Conservation (phyloP, 2,113 vertebrate genomes). For the Cyanistes caeruleus region DNA sequence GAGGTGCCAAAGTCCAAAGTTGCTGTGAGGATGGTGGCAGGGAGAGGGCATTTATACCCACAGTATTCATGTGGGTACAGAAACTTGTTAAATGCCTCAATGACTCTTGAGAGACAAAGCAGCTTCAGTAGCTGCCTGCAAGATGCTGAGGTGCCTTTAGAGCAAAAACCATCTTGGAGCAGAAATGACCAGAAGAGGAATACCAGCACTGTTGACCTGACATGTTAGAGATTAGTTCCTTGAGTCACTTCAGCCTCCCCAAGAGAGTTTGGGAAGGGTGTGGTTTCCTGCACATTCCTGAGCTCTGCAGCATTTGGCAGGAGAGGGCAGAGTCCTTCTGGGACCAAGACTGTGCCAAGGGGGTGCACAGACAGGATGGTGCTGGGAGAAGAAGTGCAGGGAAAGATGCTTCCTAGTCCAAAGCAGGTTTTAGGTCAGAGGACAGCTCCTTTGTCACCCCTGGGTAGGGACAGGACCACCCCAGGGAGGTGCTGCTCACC, state of each 20-base stretch:
- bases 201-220: background rate
- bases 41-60: background rate
- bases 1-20: background rate
- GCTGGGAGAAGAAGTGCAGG: background rate
- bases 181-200: background rate
- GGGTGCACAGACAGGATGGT: background rate
- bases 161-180: background rate
- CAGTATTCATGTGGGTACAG: background rate
- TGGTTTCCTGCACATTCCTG: background rate
- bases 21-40: rapidly evolving
- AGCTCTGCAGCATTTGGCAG: background rate
- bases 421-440: background rate
- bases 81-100: background rate
- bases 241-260: background rate
- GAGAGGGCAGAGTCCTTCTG: background rate
- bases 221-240: background rate
- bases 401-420: background rate
- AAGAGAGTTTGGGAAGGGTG: background rate
- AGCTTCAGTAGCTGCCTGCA: background rate
- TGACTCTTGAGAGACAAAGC: background rate
- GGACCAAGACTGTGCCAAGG: background rate
- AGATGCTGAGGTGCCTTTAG: background rate
- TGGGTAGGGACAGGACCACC: no score
- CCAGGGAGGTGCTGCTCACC: background rate
- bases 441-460: background rate